Base-by-base conservation (phyloP, 1,140 invertebrate genomes). In the Drosophila serrata region DNA sequence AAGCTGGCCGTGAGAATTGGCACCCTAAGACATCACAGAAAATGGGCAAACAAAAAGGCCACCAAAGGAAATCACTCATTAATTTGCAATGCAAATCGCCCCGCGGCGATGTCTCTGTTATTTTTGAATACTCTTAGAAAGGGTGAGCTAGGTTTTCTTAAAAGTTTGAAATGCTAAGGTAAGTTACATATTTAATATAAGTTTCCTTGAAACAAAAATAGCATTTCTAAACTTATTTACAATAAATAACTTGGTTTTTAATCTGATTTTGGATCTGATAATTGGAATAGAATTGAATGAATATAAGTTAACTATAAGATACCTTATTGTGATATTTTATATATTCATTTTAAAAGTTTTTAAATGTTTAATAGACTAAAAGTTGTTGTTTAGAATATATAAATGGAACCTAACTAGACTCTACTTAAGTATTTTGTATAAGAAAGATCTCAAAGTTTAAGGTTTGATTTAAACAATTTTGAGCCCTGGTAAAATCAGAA, bases 1-100 rank as follows among this genome's bases (percentile, higher is more conserved):
- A 33, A 97, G 93, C 93, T 97, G 97, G 45, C 97, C 96, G 92
- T 97, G 96, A 75, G 96, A 97, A 93, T 98, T 98, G 60, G 97
- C 96, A 84, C 97, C 97, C 97, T 97, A 87, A 60, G 58, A 75
- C 72, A 57, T 19, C 24, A 49, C 31, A n/a, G 33, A 75, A 75
- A 75, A 65, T 39, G 19, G 45, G 42, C 22, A 37, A 29, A 55
- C 51, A 55, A 27, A 48, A 64, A 57, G 31, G 31, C 65, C 68
- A 33, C 27, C 63, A 75, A 76, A 81, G 81, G 85, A 90, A 90
- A 79, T 90, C 57, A 64, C 69, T 90, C 85, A 85, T 90, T 90
- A 90, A 90, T 90, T 90, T 90, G 85, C 81, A 90, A 49, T 90
- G 81, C 85, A 90, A 90, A 90, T 80, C 51, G 13, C 39, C 4